Conservation (phyloP, 2,797 vertebrate genomes). For the Synanceia verrucosa region DNA sequence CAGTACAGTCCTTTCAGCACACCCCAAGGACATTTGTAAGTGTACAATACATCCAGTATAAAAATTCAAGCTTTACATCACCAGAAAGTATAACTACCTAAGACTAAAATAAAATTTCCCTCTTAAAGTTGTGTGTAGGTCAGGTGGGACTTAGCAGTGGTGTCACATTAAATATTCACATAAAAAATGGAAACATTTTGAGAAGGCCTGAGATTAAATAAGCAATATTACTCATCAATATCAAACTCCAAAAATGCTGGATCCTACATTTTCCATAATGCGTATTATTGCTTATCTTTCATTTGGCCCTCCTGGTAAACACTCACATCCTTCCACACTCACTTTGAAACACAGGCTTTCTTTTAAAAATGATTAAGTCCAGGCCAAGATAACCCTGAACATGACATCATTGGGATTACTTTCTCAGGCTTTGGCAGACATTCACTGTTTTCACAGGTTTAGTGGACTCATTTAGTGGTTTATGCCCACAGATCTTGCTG, state of each 20-base stretch:
- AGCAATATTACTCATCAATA: no score
- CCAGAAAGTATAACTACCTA: no score
- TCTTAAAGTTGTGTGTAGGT: no score
- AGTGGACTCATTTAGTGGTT: neutral
- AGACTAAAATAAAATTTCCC: neutral
- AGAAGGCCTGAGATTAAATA: no score
- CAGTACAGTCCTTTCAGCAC: conserved; percentile 15
- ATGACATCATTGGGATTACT: neutral
- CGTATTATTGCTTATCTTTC: no score
- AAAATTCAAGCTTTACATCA: conserved; percentile 16
- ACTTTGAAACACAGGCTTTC: neutral
- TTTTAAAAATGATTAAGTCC: neutral
- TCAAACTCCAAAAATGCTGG: neutral
- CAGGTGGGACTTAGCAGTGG: no score
- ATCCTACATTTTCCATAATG: no score
- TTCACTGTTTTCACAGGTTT: neutral
- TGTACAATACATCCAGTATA: conserved; percentile 16
- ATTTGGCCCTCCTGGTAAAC: neutral
- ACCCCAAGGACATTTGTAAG: conserved; percentile 19
- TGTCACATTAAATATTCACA: no score
- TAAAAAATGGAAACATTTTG: no score
- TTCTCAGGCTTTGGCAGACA: neutral
- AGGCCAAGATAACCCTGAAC: neutral
- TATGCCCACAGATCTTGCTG: neutral
- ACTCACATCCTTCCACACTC: neutral